Base-by-base conservation (phyloP, 2,888 invertebrate genomes). In the Dicyrtoma fusca region DNA sequence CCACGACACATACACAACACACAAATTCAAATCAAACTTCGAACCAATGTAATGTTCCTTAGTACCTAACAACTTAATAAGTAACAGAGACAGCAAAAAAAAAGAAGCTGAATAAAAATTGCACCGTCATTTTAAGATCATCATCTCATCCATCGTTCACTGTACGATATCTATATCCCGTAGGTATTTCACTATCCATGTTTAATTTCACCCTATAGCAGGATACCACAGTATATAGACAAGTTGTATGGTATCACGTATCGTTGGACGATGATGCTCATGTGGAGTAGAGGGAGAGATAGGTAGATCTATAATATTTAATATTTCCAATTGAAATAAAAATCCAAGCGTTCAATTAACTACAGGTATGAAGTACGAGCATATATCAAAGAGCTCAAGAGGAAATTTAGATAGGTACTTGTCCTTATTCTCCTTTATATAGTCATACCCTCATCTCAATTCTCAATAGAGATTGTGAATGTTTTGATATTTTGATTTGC, bases 81-180 rank as follows among this genome's bases (percentile, higher is more conserved):
- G 34, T 34, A 34, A 34, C 34, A 8, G 34, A 8, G 4, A 34
- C 8, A 34, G 34, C 8, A 3, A 34, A 34, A 8, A 34, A 34
- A 3, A 34, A 34, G 34, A 34, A 34, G 8, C 8, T 34, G 34
- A 34, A 34, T 34, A 34, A 55, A 68, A 69, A 69, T 51, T 69
- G 69, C 69, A 69, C 5, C 23, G 61, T 69, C 69, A 69, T 69
- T 69, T 47, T 14, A n/a, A 69, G 69, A 69, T 69, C 69, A 69
- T 69, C 62, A 62, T 34, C 34, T 5, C 34, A 34, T 34, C 34
- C 34, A 34, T 34, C 34, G 34, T 34, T n/a, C n/a, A n/a, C n/a
- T n/a, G n/a, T n/a, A n/a, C n/a, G n/a, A n/a, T n/a, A n/a, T n/a
- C n/a, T n/a, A n/a, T n/a, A n/a, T n/a, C n/a, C n/a, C n/a, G n/a